Conservation (phyloP, 2,113 vertebrate species). For the Salvelinus alpinus region DNA sequence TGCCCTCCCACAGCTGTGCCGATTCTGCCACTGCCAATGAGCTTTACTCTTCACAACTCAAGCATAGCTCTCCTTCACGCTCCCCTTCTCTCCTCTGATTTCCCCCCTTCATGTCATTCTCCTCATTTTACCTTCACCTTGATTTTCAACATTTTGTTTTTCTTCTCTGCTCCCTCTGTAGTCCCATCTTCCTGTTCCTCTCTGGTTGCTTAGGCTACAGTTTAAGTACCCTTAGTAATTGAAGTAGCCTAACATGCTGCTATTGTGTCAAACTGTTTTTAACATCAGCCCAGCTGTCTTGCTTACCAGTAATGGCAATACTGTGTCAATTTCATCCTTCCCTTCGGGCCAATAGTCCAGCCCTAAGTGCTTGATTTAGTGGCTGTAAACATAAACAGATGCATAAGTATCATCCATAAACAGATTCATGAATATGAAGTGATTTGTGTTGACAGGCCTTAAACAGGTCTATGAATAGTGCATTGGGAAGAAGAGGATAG, state of each 20-base stretch:
- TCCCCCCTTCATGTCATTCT: too few species aligned
- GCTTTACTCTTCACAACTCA: slow-evolving; percentile 25
- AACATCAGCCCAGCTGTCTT: too few species aligned
- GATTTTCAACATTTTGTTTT: background rate
- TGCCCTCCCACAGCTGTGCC: slow-evolving; percentile 43
- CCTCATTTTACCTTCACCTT: background rate
- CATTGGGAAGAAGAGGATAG: background rate
- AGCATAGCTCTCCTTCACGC: background rate
- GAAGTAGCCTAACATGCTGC: too few species aligned
- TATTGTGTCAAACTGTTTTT: background rate
- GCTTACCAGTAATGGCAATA: too few species aligned
- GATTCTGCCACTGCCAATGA: slow-evolving; percentile 53
- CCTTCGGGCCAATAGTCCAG: too few species aligned
- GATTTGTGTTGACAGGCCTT: background rate
- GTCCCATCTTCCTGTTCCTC: background rate
- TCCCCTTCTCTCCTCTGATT: background rate
- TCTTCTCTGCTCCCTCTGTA: background rate
- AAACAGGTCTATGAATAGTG: background rate
- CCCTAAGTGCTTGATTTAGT: too few species aligned
- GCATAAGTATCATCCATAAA: too few species aligned
- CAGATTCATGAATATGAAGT: background rate
- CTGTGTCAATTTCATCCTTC: too few species aligned
- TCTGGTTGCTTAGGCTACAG: background rate
- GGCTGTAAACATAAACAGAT: too few species aligned
- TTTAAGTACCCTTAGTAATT: too few species aligned